Evolutionary conservation across 2,797 vertebrate species (phyloP), one percentile per base, ranked within the genome.

Genomic region (Malurus splendens): DNA sequence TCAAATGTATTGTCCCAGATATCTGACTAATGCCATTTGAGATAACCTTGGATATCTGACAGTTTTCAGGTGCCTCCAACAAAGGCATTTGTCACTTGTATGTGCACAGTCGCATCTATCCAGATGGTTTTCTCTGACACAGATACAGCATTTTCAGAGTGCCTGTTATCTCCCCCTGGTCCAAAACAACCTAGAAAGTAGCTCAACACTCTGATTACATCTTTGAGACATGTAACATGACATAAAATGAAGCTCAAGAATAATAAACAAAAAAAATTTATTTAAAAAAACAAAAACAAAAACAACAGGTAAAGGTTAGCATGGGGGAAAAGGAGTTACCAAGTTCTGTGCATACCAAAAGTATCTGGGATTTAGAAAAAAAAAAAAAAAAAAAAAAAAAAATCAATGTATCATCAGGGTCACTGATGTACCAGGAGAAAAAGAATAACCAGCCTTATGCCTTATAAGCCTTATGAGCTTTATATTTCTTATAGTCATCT

Each of bases 221-320:
- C 6, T 73, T 67, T 82, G n/a, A 62, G 28, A 66, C 5, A 7
- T 66, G 45, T 57, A 41, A 36, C 8, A 47, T 67, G 44, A 41
- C 9, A 13, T 25, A 57, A 87, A 30, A 39, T 47, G 17, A 55
- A 59, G 59, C 23, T 41, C 18, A 44, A 12, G 11, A 77, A 55
- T 9, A 66, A 54, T 24, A 73, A 65, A 55, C 5, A 24, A 0
- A 38, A 42, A 6, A 47, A 8, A 65, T 0, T 48, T 4, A 54
- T n/a, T 39, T 0, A 2, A 33, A 47, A 28, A n/a, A 4, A 36
- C 36, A n/a, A 44, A 12, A 5, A 22, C 5, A 33, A 47, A n/a
- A n/a, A 5, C 3, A 10, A 22, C 5, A 36, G 36, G 0, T 12
- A 32, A 50, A 38, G 0, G 0, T 50, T 22, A 42, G 14, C 44